Percentiles rank a stretch among this genome's conserved stretches.
These are phyloP conservation scores for Sebastes goodei DNA, from an alignment of 2,797 vertebrate species.

Conservation along the genomic window DNA sequence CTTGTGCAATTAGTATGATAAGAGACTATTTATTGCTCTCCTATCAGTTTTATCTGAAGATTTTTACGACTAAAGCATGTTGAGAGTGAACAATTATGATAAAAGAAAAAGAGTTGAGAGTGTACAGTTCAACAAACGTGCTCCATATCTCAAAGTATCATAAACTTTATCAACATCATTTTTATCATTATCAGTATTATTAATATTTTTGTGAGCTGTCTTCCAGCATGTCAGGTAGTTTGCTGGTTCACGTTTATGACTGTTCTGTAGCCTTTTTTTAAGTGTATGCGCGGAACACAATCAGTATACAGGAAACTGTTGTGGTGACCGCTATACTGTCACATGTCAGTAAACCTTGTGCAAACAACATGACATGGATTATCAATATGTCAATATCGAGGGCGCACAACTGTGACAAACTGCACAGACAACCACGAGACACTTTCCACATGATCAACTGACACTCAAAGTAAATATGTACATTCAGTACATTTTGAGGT, in stretches of 20 bases:
- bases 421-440: slow-evolving; percentile 1
- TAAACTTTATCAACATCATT: background rate
- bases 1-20: background rate
- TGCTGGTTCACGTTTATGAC: background rate
- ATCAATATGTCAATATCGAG: slow-evolving; percentile 51
- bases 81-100: background rate
- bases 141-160: background rate
- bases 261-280: background rate
- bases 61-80: background rate
- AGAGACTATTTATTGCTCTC: slow-evolving; percentile 5
- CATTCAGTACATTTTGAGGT: background rate
- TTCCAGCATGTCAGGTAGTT: background rate
- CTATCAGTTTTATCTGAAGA: slow-evolving; percentile 40
- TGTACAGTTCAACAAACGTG: slow-evolving; percentile 4
- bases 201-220: background rate
- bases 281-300: background rate
- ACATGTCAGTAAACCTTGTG: slow-evolving; percentile 38
- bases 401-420: slow-evolving; percentile 12
- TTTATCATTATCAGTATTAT: background rate
- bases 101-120: background rate
- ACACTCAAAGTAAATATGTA: background rate
- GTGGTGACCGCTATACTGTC: background rate
- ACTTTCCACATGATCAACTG: slow-evolving; percentile 10
- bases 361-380: slow-evolving; percentile 30
- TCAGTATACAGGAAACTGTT: background rate